Percentiles rank a stretch among this genome's conserved stretches.
phyloP scores from a whole-genome alignment of 2,113 vertebrate species.

The Vombatus ursinus region DNA sequence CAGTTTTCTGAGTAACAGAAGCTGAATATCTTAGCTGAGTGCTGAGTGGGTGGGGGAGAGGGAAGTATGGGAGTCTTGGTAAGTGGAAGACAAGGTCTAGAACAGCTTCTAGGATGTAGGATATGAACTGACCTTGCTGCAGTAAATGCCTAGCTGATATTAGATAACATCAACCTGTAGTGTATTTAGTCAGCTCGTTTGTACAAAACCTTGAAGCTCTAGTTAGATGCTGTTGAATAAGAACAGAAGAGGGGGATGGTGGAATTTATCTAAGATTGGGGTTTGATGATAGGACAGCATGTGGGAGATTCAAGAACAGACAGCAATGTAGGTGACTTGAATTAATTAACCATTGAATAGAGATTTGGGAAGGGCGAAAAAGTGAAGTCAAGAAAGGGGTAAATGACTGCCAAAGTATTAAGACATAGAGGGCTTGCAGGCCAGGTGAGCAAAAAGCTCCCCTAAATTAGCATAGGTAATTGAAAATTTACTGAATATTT shows the following conservation, averaged over 20 bases:
- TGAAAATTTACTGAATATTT: neutral
- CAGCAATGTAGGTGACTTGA: neutral
- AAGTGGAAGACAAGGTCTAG: neutral
- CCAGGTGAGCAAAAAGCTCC: neutral
- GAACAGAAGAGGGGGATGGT: neutral
- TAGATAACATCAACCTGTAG: neutral
- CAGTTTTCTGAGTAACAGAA: neutral
- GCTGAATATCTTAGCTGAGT: no score
- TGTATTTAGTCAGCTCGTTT: neutral
- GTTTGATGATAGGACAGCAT: neutral
- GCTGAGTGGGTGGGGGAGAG: neutral
- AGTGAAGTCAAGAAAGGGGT: neutral
- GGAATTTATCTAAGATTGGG: neutral
- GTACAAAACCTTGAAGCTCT: neutral
- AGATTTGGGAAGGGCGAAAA: neutral
- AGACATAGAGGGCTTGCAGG: neutral
- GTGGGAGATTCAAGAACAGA: neutral
- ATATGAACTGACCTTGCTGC: neutral
- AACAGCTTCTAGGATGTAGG: neutral
- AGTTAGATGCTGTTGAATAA: neutral
- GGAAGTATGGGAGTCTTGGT: neutral
- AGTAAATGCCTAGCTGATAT: neutral
- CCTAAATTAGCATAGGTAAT: neutral
- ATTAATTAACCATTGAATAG: neutral
- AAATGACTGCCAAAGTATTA: neutral